A percentile compares a stretch with the other conserved stretches of the same genome.
These are phyloP conservation scores for Rhinichthys klamathensis DNA, from an alignment of 2,113 vertebrate genomes.

Conservation along the genomic window DNA sequence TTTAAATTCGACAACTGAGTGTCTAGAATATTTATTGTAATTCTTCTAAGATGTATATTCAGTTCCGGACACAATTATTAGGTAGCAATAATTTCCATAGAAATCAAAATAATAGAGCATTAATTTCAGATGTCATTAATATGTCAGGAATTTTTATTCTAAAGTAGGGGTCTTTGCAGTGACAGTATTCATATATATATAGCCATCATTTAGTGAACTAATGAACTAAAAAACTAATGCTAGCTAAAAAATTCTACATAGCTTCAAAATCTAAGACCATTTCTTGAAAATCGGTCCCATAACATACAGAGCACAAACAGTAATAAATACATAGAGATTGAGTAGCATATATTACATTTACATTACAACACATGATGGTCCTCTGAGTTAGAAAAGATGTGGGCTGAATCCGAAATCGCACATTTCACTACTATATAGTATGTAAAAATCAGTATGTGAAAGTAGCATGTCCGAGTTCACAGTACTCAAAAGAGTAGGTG, in stretches of 20 bases:
- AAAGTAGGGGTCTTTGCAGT: background rate
- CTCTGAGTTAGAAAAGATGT: background rate
- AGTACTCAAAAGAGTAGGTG: no score
- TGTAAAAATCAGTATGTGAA: no score
- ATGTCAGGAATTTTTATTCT: background rate
- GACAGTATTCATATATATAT: background rate
- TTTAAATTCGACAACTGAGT: background rate
- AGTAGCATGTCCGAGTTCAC: no score
- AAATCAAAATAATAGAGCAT: background rate
- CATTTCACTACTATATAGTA: no score
- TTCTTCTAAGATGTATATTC: background rate
- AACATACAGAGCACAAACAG: background rate
- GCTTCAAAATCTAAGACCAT: background rate
- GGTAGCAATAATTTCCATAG: background rate
- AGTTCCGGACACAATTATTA: background rate
- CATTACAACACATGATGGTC: background rate
- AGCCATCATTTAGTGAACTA: background rate
- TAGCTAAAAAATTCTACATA: background rate
- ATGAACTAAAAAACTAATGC: background rate
- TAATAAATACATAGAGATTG: conserved; percentile 1
- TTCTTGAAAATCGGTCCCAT: background rate
- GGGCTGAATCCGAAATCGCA: no score
- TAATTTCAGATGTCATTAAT: background rate
- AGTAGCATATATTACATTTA: background rate
- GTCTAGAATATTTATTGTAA: background rate